Base-by-base conservation (phyloP, 2,888 invertebrate genomes). In the Leucophenga maculata region DNA sequence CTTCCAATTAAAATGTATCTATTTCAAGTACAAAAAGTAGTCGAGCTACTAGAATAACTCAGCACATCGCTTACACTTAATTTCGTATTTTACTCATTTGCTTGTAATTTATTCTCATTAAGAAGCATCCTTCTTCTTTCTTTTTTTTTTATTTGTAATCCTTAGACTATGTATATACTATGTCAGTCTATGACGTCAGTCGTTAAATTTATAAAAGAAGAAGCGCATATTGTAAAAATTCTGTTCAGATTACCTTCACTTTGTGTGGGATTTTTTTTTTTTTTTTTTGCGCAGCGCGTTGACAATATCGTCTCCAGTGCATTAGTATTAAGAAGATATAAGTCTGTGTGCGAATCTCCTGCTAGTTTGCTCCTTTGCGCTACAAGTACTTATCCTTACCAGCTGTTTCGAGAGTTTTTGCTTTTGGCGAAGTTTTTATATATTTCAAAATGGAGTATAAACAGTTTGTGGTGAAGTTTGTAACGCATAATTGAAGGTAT, bases 1-100 rank as follows among this genome's bases (percentile, higher is more conserved):
- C 18, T 32, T 26, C 60, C n/a, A 60, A 26, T 26, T 26, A 26
- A 26, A 26, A 26, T 26, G 26, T 26, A 70, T 32, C 32, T 59
- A 39, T 70, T 65, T 73, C 82, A 79, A 79, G 79, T 83, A 39
- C 39, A 39, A 39, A 6, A 32, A 32, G 3, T 16, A 50, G 13
- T 16, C 6, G 16, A 50, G 50, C 2, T 8, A n/a, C 50, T 50
- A 50, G 13, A 39, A 39, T 11, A 8, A 6, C 11, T 39, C 13
- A 64, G 48, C 62, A 48, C 62, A 55, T 55, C 55, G 46, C 26
- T 64, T 64, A 64, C 62, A 48, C 62, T 64, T 64, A 48, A 64
- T 64, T 64, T 64, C 26, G 31, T 26, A 22, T 64, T 64, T 64
- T 64, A 44, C 62, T 64, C 62, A 64, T 64, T 64, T 60, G 18